These are phyloP conservation scores for Epistrophe grossulariae DNA, from an alignment of 2,888 invertebrate species.

Conservation along the genomic window DNA sequence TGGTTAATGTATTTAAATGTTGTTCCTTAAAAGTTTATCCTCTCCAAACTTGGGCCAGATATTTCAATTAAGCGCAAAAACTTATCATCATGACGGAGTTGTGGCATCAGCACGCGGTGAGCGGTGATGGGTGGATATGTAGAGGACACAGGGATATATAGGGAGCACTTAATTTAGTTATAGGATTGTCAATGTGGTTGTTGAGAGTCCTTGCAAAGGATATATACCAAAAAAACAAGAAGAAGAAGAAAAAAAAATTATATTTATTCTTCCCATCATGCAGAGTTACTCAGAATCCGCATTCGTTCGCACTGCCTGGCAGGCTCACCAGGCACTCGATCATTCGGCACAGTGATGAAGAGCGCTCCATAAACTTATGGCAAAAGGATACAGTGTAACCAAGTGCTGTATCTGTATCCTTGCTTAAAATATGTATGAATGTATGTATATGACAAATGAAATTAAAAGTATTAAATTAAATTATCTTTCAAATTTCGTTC, in stretches of 20 bases:
- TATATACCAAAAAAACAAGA: neutral
- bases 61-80: slow-evolving; percentile 73
- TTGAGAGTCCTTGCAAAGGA: slow-evolving; percentile 46
- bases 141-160: slow-evolving; percentile 1
- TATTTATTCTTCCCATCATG: slow-evolving; percentile 10
- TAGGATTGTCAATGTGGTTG: slow-evolving; percentile 66
- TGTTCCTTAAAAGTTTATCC: slow-evolving; percentile 73
- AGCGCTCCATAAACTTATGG: slow-evolving; percentile 39
- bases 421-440: slow-evolving; percentile 9
- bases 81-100: slow-evolving; percentile 52
- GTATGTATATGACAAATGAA: slow-evolving; percentile 58
- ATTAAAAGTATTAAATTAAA: slow-evolving; percentile 69
- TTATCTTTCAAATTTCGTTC: slow-evolving; percentile 56
- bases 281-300: slow-evolving; percentile 2
- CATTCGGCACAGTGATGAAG: slow-evolving; percentile 48
- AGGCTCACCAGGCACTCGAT: slow-evolving; percentile 45
- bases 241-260: slow-evolving; percentile 14
- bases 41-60: slow-evolving; percentile 72
- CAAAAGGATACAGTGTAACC: slow-evolving; percentile 52
- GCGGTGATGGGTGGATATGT: neutral
- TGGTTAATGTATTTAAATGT: slow-evolving; percentile 73
- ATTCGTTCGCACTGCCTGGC: slow-evolving; percentile 13
- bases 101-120: neutral
- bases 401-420: slow-evolving; percentile 54
- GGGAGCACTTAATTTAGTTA: slow-evolving; percentile 66